Evolutionary conservation across 2,113 vertebrate species (phyloP).

Genomic region (Crotalus viridis): DNA sequence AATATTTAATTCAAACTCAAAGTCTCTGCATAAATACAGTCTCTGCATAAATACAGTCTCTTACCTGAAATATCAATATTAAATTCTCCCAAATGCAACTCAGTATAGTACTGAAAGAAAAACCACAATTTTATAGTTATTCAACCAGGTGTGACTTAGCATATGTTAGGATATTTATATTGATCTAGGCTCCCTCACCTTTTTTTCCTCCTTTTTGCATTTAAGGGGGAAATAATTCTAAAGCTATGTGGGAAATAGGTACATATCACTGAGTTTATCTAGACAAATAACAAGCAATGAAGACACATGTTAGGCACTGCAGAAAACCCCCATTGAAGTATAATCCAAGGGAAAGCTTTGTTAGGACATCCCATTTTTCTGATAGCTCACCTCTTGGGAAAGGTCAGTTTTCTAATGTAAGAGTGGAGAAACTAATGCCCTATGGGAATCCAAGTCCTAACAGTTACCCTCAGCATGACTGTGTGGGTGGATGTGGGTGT

Average conservation of each 20-base stretch:
- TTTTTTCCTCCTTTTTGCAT: too few relatives aligned
- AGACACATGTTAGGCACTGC: too few relatives aligned
- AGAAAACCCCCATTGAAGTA: not conserved
- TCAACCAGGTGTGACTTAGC: too few relatives aligned
- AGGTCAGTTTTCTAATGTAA: not conserved
- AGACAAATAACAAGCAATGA: not conserved
- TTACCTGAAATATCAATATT: conserved; percentile 3
- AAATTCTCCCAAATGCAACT: not conserved
- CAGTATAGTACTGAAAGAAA: too few relatives aligned
- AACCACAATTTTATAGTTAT: too few relatives aligned
- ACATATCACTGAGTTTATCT: not conserved
- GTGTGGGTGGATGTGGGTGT: not conserved
- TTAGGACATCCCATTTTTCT: not conserved
- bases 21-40: not conserved
- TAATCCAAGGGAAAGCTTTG: not conserved
- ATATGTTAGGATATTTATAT: too few relatives aligned
- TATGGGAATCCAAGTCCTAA: not conserved
- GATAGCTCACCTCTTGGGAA: not conserved
- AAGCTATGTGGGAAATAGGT: not conserved
- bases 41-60: not conserved
- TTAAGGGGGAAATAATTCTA: too few relatives aligned
- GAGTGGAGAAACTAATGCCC: not conserved
- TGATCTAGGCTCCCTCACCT: too few relatives aligned
- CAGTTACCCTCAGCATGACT: not conserved
- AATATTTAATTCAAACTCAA: not conserved